These are phyloP conservation scores for Atopsyche davidsoni DNA, from an alignment of 1,140 invertebrate genomes.

Conservation along the genomic window DNA sequence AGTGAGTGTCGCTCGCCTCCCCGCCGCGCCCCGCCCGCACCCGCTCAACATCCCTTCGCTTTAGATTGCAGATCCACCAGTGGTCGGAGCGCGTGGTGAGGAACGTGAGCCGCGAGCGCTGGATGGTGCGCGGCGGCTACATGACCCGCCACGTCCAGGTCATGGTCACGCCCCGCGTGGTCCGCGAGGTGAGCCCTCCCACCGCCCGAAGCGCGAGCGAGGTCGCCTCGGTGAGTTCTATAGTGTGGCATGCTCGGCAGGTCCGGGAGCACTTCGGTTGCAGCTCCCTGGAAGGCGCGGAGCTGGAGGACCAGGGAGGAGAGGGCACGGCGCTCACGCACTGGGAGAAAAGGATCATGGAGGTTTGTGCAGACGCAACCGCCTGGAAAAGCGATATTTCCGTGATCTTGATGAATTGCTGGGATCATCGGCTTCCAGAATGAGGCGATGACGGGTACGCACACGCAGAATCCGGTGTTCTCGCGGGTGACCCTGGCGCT, in stretches of 20 bases:
- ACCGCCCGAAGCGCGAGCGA: neutral
- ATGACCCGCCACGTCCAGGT: slow-evolving; percentile 74
- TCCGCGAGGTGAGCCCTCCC: slow-evolving; percentile 58
- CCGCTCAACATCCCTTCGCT: neutral
- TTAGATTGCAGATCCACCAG: slow-evolving; percentile 80
- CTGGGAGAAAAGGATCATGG: slow-evolving; percentile 97
- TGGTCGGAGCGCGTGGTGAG: slow-evolving; percentile 89
- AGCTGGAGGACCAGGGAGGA: slow-evolving; percentile 96
- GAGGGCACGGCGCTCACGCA: slow-evolving; percentile 96
- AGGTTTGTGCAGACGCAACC: slow-evolving; percentile 54
- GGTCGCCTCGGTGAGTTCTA: neutral
- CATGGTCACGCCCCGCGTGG: slow-evolving; percentile 88
- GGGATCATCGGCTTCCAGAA: slow-evolving; percentile 70
- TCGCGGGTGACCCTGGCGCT: slow-evolving; percentile 92
- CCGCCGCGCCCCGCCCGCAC: neutral
- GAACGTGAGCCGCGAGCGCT: slow-evolving; percentile 69
- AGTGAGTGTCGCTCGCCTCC: slow-evolving; percentile 54
- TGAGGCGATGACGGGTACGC: slow-evolving; percentile 99
- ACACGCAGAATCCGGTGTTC: slow-evolving; percentile 97
- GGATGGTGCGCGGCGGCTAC: slow-evolving; percentile 76
- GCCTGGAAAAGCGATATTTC: neutral
- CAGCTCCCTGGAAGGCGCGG: slow-evolving; percentile 84
- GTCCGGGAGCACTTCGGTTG: slow-evolving; percentile 88
- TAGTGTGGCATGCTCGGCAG: slow-evolving; percentile 27
- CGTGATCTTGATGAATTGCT: neutral